Conservation (phyloP, 2,797 vertebrate genomes). For the Lacerta viridis region DNA sequence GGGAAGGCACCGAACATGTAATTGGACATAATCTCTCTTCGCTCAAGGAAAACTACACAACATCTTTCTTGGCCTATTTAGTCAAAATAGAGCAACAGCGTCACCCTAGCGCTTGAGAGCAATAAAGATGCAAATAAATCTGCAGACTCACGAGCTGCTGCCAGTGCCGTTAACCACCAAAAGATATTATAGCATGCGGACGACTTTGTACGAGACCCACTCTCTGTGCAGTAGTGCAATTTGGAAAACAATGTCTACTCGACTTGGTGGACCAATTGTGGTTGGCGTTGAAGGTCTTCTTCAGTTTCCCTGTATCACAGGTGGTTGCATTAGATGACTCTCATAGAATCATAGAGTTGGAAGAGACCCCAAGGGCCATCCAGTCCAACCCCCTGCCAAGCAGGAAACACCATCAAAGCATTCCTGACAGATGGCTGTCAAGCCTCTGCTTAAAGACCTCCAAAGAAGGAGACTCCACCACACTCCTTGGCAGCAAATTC, state of each 20-base stretch:
- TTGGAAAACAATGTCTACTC: background rate
- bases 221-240: background rate
- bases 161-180: background rate
- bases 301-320: background rate
- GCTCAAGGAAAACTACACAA: conserved; percentile 58
- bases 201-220: conserved; percentile 25
- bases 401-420: no score
- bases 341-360: no score
- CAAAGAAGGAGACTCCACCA: no score
- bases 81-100: conserved; percentile 40
- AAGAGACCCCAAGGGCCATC: no score
- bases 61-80: conserved; percentile 51
- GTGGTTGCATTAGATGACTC: no score
- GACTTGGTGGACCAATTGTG: conserved; percentile 9
- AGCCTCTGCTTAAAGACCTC: no score
- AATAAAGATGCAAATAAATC: conserved; percentile 63
- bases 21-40: conserved; percentile 59
- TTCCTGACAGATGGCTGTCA: no score
- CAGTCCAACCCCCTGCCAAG: no score
- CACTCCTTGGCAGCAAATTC: no score
- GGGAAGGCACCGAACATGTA: conserved; percentile 4
- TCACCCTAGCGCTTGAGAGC: conserved; percentile 55
- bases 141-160: conserved; percentile 44
- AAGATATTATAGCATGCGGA: conserved; percentile 43
- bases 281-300: accelerated